phyloP scores from a whole-genome alignment of 1,140 invertebrate genomes.

The Pararge aegeria region DNA sequence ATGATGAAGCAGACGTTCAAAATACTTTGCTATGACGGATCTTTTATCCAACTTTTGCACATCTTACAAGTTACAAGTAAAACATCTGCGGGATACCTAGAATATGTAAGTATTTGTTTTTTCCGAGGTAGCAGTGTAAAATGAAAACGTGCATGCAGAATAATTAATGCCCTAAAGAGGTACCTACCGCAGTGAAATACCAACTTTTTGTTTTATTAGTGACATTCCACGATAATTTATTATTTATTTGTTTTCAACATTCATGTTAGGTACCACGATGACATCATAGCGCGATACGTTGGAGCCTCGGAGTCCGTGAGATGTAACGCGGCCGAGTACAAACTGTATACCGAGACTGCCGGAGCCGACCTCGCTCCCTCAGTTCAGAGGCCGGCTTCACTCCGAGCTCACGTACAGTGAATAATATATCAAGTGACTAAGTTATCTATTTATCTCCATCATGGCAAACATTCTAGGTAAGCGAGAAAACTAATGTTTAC shows the following conservation, averaged over 20 bases:
- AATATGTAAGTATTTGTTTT: too few species aligned
- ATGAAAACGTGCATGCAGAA: too few species aligned
- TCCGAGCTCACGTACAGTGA: conserved; percentile 39
- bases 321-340: conserved; percentile 22
- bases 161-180: too few species aligned
- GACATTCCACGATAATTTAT: not conserved
- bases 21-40: too few species aligned
- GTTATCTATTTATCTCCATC: conserved; percentile 33
- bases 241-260: not conserved
- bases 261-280: conserved; percentile 37
- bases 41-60: too few species aligned
- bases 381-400: conserved; percentile 49
- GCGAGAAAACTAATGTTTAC: conserved; percentile 25
- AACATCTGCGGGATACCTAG: too few species aligned
- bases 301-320: conserved; percentile 38
- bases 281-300: conserved; percentile 58
- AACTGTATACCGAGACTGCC: not conserved
- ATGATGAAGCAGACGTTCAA: too few species aligned
- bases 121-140: too few species aligned
- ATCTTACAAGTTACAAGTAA: too few species aligned
- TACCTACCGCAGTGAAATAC: not conserved
- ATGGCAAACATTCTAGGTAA: conserved; percentile 71
- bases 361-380: conserved; percentile 30
- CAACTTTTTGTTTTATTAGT: not conserved
- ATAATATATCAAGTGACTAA: conserved; percentile 35